phyloP scores from a whole-genome alignment of 1,140 invertebrate genomes.

The Lepidurus apus region DNA sequence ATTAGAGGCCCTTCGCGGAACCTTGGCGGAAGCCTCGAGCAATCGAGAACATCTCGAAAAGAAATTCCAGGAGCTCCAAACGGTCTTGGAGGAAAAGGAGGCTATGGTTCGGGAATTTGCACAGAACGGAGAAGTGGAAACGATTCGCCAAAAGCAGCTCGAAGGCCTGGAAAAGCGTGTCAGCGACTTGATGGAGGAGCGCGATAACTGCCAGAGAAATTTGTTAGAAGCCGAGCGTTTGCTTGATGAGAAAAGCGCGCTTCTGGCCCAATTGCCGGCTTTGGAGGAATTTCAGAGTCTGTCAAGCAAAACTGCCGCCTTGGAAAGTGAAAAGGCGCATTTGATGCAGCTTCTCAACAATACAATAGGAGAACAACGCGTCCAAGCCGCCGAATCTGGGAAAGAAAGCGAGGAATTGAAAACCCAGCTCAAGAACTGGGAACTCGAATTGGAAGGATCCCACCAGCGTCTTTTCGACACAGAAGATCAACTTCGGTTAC shows the following conservation, averaged over 20 bases:
- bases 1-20: slow-evolving; percentile 15
- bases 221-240: neutral
- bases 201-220: neutral
- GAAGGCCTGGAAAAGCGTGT: slow-evolving; percentile 8
- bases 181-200: neutral
- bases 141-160: neutral
- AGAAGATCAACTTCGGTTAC: neutral
- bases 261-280: neutral
- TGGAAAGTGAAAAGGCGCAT: neutral
- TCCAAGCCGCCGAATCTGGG: neutral
- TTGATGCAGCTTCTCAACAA: slow-evolving; percentile 1
- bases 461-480: neutral
- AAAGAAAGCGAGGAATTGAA: neutral
- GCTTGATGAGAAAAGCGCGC: neutral
- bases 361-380: slow-evolving; percentile 17
- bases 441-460: neutral
- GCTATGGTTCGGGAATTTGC: slow-evolving; percentile 21
- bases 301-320: neutral
- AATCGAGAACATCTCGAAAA: slow-evolving; percentile 26
- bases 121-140: slow-evolving; percentile 20
- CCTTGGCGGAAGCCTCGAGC: slow-evolving; percentile 9
- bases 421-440: neutral
- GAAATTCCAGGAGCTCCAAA: neutral
- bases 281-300: neutral
- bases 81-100: neutral